Evolutionary conservation across 2,888 invertebrate genomes (phyloP).

Genomic region (Agapetus fuscipes): DNA sequence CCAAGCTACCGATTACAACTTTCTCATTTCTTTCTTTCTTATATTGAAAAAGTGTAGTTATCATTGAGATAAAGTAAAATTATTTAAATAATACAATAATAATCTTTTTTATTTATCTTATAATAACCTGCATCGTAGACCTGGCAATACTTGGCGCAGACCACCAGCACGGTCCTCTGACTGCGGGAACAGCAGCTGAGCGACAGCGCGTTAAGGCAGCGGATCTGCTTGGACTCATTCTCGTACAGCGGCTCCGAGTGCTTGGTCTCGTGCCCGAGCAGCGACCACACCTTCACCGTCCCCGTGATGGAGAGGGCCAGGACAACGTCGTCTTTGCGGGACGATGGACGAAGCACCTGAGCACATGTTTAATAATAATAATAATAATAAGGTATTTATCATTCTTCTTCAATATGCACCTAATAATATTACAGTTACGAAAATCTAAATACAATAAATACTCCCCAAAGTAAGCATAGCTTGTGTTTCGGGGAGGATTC

Average conservation of each 20-base stretch:
- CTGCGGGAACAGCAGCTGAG: conserved; percentile 92
- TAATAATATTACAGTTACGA: too few relatives aligned
- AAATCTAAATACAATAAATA: too few relatives aligned
- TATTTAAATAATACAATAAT: too few relatives aligned
- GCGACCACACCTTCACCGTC: conserved; percentile 94
- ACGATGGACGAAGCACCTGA: conserved; percentile 57
- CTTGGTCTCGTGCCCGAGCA: conserved; percentile 80
- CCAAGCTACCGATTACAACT: too few relatives aligned
- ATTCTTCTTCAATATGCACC: too few relatives aligned
- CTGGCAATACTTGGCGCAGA: conserved; percentile 96
- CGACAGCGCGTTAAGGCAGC: conserved; percentile 86
- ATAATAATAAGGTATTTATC: too few relatives aligned
- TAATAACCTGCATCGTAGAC: conserved; percentile 66
- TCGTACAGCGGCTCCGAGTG: conserved; percentile 86
- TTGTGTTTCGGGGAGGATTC: too few relatives aligned
- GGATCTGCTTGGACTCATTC: conserved; percentile 94
- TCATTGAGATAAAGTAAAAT: too few relatives aligned
- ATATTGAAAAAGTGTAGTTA: too few relatives aligned
- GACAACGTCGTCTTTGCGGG: conserved; percentile 90
- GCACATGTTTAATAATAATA: conserved; percentile 2
- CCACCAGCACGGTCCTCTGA: conserved; percentile 92
- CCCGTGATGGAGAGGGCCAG: conserved; percentile 92
- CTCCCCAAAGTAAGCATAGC: too few relatives aligned
- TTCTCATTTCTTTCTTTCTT: too few relatives aligned
- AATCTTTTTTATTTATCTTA: conserved; percentile 3